Evolutionary conservation across 2,113 vertebrate genomes (phyloP).

Genomic region (Amia ocellicauda): DNA sequence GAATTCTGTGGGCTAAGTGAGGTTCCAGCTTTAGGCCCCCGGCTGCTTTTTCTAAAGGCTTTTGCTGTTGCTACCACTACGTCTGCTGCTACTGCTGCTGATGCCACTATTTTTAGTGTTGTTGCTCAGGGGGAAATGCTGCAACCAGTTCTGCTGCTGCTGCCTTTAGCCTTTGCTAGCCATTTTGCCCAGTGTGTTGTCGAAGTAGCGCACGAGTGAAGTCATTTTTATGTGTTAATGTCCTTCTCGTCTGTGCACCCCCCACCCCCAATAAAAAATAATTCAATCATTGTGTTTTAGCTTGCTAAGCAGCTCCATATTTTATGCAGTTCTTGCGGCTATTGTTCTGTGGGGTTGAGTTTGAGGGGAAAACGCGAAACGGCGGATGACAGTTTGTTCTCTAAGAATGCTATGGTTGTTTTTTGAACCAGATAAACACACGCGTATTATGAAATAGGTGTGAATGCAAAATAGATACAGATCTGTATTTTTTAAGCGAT

Average conservation of each 20-base stretch:
- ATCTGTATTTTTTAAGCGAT: too few relatives aligned
- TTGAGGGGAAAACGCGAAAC: too few relatives aligned
- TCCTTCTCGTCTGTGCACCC: constrained; percentile 6
- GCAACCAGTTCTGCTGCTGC: constrained; percentile 30
- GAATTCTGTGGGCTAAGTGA: constrained; percentile 25
- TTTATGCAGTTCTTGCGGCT: neutral
- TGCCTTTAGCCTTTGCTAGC: constrained; percentile 20
- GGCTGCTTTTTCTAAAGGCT: neutral
- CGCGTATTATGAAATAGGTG: too few relatives aligned
- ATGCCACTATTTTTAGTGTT: constrained; percentile 58
- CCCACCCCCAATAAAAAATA: too few relatives aligned
- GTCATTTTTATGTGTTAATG: neutral
- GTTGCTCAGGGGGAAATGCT: constrained; percentile 31
- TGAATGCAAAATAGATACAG: too few relatives aligned
- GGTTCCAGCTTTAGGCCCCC: constrained; percentile 33
- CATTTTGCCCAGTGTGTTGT: constrained; percentile 19
- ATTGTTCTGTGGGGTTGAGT: too few relatives aligned
- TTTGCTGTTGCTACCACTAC: constrained; percentile 21
- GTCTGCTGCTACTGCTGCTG: neutral
- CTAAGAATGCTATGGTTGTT: too few relatives aligned
- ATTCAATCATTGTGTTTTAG: too few relatives aligned
- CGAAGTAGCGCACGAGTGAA: too few relatives aligned
- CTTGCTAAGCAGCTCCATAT: neutral
- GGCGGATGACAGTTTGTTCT: too few relatives aligned
- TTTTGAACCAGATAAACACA: too few relatives aligned